These are phyloP conservation scores for Tragelaphus strepsiceros DNA, from an alignment of 2,113 vertebrate species.

Conservation along the genomic window DNA sequence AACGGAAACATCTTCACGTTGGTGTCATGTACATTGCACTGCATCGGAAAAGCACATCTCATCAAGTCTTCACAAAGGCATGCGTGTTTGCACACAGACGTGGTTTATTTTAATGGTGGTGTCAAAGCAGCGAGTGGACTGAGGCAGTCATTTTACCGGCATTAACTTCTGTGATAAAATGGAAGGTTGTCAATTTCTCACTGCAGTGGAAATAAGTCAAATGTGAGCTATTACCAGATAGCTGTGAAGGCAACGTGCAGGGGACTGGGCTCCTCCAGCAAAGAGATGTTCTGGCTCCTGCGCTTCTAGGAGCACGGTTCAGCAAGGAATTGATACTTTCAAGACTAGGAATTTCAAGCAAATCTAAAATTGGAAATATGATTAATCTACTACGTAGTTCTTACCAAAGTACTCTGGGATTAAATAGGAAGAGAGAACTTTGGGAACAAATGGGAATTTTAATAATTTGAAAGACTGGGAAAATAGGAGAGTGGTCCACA, in stretches of 20 bases:
- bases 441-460: not conserved
- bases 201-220: not conserved
- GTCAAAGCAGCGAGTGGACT: conserved; percentile 33
- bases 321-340: not conserved
- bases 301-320: not conserved
- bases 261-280: not conserved
- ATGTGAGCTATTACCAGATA: not conserved
- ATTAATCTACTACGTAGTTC: fast-evolving
- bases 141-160: not conserved
- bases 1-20: conserved; percentile 24
- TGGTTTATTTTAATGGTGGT: conserved; percentile 27
- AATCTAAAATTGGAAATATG: not conserved
- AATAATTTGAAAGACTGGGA: not conserved
- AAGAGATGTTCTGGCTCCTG: not conserved
- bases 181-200: not conserved
- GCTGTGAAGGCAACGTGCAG: not conserved
- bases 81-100: not conserved
- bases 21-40: too few relatives aligned
- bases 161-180: not conserved
- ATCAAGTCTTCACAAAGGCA: not conserved
- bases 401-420: not conserved
- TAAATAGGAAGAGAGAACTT: not conserved
- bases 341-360: not conserved
- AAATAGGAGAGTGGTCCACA: not conserved
- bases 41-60: conserved; percentile 24